These are phyloP conservation scores for Osmerus eperlanus DNA, from an alignment of 2,113 vertebrate species.

Conservation along the genomic window DNA sequence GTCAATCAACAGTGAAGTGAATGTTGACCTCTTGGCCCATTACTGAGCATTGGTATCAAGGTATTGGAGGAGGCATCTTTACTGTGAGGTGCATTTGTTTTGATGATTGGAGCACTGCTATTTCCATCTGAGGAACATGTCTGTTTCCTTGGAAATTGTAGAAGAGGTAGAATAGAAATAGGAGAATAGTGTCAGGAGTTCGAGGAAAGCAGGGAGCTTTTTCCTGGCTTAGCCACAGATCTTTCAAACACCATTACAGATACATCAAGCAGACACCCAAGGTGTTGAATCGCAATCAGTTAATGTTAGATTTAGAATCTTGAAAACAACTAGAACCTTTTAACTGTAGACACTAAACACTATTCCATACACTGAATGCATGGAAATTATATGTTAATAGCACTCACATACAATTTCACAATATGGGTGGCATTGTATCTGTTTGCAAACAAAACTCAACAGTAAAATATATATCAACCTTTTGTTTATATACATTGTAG, in stretches of 20 bases:
- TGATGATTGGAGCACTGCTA: constrained; percentile 20
- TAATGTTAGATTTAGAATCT: constrained; percentile 3
- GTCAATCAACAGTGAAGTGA: constrained; percentile 46
- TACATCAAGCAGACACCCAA: constrained; percentile 25
- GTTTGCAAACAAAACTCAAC: too few species aligned
- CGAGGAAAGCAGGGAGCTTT: constrained; percentile 10
- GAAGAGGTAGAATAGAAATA: background rate
- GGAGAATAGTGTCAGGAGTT: background rate
- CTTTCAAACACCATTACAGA: constrained; percentile 25
- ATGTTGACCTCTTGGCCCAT: constrained; percentile 38
- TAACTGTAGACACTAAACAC: constrained; percentile 2
- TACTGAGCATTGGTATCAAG: constrained; percentile 38
- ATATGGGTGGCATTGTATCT: too few species aligned
- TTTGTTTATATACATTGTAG: too few species aligned
- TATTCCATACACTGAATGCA: background rate
- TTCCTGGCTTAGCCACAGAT: constrained; percentile 32
- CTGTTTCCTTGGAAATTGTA: constrained; percentile 43
- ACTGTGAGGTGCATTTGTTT: constrained; percentile 12
- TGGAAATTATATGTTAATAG: background rate
- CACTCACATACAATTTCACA: too few species aligned
- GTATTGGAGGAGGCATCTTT: constrained; percentile 14
- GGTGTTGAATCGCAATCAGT: constrained; percentile 11
- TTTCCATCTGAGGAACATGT: constrained; percentile 26
- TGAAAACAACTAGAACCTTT: background rate
- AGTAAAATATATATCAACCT: too few species aligned